These are phyloP conservation scores for Fregetta grallaria DNA, from an alignment of 2,113 vertebrate genomes.

Conservation along the genomic window DNA sequence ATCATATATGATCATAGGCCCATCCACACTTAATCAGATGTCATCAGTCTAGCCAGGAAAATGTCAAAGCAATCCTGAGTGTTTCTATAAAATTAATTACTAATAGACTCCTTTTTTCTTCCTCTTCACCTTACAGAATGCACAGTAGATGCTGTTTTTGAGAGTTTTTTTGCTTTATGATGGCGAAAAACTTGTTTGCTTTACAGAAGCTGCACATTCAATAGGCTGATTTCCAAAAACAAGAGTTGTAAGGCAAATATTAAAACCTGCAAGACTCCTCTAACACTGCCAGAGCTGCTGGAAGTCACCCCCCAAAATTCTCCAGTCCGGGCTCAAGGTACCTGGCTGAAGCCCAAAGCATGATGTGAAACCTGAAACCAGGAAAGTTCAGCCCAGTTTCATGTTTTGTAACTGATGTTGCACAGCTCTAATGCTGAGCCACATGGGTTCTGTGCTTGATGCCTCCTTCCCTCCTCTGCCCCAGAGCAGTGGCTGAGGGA, in stretches of 20 bases:
- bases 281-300: neutral
- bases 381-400: conserved; percentile 33
- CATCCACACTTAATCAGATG: neutral
- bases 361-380: conserved; percentile 12
- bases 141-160: too few relatives aligned
- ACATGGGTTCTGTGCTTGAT: neutral
- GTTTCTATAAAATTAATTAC: neutral
- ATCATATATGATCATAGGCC: neutral
- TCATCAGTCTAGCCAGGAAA: neutral
- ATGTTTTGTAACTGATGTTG: conserved; percentile 33
- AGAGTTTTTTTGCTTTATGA: neutral
- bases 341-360: neutral
- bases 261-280: neutral
- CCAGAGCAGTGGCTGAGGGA: neutral
- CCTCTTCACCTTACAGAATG: neutral
- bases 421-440: neutral
- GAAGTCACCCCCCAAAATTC: neutral
- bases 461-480: neutral
- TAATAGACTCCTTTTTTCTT: neutral
- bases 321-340: neutral
- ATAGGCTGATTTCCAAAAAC: neutral
- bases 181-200: neutral
- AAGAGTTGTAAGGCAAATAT: neutral
- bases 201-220: neutral
- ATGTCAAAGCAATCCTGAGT: neutral